These are phyloP conservation scores for Euspilapteryx auroguttella DNA, from an alignment of 2,888 invertebrate genomes.

Conservation along the genomic window DNA sequence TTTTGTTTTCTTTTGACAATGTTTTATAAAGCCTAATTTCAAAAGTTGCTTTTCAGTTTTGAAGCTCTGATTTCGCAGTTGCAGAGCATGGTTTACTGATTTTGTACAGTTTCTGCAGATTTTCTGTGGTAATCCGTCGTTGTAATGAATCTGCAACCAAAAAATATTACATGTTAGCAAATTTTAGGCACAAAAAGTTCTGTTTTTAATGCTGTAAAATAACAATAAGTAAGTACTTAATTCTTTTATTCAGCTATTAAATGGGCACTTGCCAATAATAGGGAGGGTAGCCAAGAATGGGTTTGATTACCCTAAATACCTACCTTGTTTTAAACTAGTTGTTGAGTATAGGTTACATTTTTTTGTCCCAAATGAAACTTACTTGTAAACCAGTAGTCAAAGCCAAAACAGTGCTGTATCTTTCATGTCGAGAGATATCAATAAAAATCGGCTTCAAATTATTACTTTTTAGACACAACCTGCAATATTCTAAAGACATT, in stretches of 20 bases:
- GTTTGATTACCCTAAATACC: too few species aligned
- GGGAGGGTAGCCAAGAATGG: too few species aligned
- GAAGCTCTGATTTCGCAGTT: slow-evolving; percentile 8
- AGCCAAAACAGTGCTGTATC: not conserved
- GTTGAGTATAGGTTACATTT: too few species aligned
- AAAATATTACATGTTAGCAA: too few species aligned
- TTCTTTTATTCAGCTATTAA: too few species aligned
- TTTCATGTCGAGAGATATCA: not conserved
- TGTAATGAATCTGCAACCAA: slow-evolving; percentile 6
- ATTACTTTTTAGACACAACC: slow-evolving; percentile 12
- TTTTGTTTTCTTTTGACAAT: not conserved
- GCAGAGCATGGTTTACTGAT: slow-evolving; percentile 7
- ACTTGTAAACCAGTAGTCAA: slow-evolving; percentile 9
- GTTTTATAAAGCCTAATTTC: slow-evolving; percentile 4
- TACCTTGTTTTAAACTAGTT: too few species aligned
- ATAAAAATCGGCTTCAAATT: slow-evolving; percentile 3
- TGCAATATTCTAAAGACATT: slow-evolving; percentile 9
- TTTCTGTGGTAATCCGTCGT: slow-evolving; percentile 11
- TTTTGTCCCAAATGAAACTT: too few species aligned
- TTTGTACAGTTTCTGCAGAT: slow-evolving; percentile 9
- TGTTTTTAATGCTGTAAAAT: too few species aligned
- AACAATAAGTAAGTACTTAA: too few species aligned
- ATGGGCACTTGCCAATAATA: too few species aligned
- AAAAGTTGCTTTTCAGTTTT: slow-evolving; percentile 7
- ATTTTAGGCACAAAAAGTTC: too few species aligned